Evolutionary conservation across 2,797 vertebrate genomes (phyloP).

Genomic region (Pelobates cultripes): DNA sequence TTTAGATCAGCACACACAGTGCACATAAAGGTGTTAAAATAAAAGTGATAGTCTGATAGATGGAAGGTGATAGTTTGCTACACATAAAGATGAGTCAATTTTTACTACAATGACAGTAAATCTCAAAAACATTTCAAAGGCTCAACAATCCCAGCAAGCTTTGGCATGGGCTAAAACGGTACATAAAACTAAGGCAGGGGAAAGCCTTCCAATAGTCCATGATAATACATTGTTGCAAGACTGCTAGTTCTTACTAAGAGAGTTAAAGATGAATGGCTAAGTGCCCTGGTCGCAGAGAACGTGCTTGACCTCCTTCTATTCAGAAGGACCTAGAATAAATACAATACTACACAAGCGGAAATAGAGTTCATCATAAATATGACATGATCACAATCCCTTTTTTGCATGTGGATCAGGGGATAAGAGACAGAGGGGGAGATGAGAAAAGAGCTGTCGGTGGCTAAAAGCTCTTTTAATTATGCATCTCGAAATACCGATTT

Average conservation of each 20-base stretch:
- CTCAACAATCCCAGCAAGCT: not conserved
- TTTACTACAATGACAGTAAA: not conserved
- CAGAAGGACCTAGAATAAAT: constrained; percentile 32
- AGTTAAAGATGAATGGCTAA: constrained; percentile 36
- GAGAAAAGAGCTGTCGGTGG: constrained; percentile 22
- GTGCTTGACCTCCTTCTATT: constrained; percentile 33
- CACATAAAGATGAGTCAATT: not conserved
- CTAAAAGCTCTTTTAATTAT: constrained; percentile 33
- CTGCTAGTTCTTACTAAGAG: constrained; percentile 30
- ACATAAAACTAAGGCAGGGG: constrained; percentile 2
- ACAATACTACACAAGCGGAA: constrained; percentile 22
- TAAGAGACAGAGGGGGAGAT: not conserved
- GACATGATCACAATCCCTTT: constrained; percentile 31
- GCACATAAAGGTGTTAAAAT: too few species aligned
- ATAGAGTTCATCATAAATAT: constrained; percentile 35
- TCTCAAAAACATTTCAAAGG: not conserved
- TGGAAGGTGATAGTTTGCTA: too few species aligned
- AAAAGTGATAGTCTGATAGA: too few species aligned
- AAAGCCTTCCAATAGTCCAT: constrained; percentile 36
- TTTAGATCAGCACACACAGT: too few species aligned
- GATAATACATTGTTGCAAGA: constrained; percentile 26
- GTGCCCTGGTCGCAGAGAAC: constrained; percentile 21
- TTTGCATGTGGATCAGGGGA: constrained; percentile 10
- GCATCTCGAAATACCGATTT: constrained; percentile 21
- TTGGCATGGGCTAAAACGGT: not conserved